Evolutionary conservation across 2,797 vertebrate genomes (phyloP).

Genomic region (Rhabdophis nuchalis): DNA sequence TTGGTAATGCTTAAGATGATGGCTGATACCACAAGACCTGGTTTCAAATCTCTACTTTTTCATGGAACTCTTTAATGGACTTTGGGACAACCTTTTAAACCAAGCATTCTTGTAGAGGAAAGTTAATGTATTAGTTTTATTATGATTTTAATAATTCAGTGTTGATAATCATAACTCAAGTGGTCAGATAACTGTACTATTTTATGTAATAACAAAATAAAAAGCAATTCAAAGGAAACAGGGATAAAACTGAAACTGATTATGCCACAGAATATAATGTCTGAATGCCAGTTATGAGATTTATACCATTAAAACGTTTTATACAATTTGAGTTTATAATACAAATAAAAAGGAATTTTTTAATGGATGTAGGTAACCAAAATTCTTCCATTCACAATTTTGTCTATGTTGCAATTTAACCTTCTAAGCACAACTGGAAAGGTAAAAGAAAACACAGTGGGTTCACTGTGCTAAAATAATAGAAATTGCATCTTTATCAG

Average conservation of each 20-base stretch:
- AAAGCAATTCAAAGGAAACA: not conserved
- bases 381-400: not conserved
- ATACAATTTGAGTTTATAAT: not conserved
- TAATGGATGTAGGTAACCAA: not conserved
- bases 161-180: not conserved
- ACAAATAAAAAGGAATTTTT: not conserved
- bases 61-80: not conserved
- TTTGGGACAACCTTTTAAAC: not conserved
- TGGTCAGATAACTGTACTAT: not conserved
- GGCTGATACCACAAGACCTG: not conserved
- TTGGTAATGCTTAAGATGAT: not conserved
- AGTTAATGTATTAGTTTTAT: not conserved
- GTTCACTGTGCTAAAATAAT: not conserved
- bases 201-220: not conserved
- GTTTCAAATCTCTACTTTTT: not conserved
- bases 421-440: not conserved
- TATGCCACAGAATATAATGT: not conserved
- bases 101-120: not conserved
- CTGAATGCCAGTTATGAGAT: not conserved
- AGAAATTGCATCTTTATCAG: not conserved
- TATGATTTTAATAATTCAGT: not conserved
- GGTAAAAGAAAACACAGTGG: not conserved
- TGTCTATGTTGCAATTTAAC: not conserved
- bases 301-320: no score
- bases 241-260: not conserved